A percentile compares a stretch with the other conserved stretches of the same genome.
phyloP scores from a whole-genome alignment of 2,797 vertebrate species.

The Halcyon smyrnensis region DNA sequence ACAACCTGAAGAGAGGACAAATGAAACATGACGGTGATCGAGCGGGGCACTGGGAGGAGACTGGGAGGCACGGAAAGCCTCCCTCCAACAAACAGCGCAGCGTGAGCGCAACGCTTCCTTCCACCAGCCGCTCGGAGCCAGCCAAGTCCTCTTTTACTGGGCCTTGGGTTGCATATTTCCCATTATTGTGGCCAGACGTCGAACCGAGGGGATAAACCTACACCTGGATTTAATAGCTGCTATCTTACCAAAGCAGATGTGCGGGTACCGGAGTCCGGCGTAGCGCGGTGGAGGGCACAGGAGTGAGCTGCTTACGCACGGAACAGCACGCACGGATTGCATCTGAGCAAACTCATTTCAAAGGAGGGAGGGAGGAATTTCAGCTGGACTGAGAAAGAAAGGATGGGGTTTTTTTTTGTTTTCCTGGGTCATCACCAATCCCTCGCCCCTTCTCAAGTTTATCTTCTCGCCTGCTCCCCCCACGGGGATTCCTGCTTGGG shows the following conservation, averaged over 20 bases:
- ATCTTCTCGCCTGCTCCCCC: neutral
- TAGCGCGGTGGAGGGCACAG: fast-evolving
- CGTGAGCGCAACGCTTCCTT: neutral
- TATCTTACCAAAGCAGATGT: neutral
- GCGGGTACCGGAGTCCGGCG: fast-evolving
- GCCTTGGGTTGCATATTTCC: neutral
- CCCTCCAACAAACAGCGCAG: neutral
- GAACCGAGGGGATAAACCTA: neutral
- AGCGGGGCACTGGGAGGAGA: neutral
- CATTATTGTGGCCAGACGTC: neutral
- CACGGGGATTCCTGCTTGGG: neutral
- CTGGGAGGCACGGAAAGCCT: neutral
- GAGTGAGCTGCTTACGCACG: neutral
- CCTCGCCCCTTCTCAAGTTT: neutral
- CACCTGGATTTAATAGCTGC: conserved; percentile 12
- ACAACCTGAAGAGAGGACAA: neutral
- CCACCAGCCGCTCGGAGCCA: neutral
- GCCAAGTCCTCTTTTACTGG: neutral
- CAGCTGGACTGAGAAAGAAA: neutral
- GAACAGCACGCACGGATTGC: fast-evolving
- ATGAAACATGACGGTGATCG: neutral
- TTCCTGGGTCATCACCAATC: neutral
- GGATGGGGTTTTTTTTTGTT: neutral
- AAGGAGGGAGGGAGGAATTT: neutral
- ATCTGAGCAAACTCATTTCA: neutral